phyloP scores from a whole-genome alignment of 1,140 invertebrate genomes.

The Atopsyche davidsoni region DNA sequence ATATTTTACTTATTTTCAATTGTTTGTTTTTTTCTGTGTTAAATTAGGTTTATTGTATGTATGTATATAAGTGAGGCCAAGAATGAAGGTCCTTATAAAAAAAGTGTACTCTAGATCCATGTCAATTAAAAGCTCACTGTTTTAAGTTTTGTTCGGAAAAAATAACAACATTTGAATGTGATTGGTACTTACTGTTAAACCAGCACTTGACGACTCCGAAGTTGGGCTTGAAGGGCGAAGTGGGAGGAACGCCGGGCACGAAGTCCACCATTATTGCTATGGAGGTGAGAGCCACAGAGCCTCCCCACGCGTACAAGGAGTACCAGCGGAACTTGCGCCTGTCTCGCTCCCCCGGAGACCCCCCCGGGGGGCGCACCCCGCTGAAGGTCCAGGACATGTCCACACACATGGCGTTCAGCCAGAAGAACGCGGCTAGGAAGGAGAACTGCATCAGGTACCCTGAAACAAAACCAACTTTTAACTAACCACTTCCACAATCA shows the following conservation, averaged over 20 bases:
- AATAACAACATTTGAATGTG: too few relatives aligned
- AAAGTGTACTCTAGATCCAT: too few relatives aligned
- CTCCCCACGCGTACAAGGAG: slow-evolving; percentile 26
- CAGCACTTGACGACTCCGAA: slow-evolving; percentile 23
- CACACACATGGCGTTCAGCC: slow-evolving; percentile 65
- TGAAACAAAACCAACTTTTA: slow-evolving; percentile 35
- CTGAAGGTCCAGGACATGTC: slow-evolving; percentile 64
- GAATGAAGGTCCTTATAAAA: too few relatives aligned
- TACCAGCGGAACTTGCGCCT: slow-evolving; percentile 22
- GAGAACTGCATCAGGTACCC: slow-evolving; percentile 60
- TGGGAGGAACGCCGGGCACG: slow-evolving; percentile 8
- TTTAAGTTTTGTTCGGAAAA: too few relatives aligned
- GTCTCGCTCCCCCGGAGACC: slow-evolving; percentile 12
- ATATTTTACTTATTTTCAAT: too few relatives aligned
- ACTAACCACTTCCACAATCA: neutral
- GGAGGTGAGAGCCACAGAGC: slow-evolving; percentile 11
- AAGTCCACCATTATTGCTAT: slow-evolving; percentile 19
- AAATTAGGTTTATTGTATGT: too few relatives aligned
- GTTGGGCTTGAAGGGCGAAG: slow-evolving; percentile 24
- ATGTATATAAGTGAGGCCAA: too few relatives aligned
- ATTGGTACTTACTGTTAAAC: slow-evolving; percentile 25
- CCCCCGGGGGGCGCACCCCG: slow-evolving; percentile 17
- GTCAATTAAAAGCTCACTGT: too few relatives aligned
- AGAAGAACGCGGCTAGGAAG: slow-evolving; percentile 61
- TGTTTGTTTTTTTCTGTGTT: too few relatives aligned